phyloP scores from a whole-genome alignment of 1,140 invertebrate species.

The Macrocentrus cingulum region DNA sequence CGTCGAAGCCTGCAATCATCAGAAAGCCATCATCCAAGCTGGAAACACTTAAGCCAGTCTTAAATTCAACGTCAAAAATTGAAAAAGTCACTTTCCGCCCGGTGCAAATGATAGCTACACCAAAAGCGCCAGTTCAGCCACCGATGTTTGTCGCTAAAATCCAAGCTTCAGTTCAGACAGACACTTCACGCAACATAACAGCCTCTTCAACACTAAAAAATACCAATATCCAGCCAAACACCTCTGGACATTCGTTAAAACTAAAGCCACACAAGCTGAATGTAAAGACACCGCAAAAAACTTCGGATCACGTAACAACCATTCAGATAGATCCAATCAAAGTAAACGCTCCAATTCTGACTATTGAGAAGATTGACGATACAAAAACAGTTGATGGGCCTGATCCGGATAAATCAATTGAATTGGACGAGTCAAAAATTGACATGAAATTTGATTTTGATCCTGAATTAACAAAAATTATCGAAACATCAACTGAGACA shows the following conservation, averaged over 20 bases:
- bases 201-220: constrained; percentile 1
- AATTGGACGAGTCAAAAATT: constrained; percentile 34
- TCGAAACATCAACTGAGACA: constrained; percentile 15
- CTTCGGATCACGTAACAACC: constrained; percentile 35
- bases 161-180: constrained; percentile 44
- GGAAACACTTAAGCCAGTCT: constrained; percentile 30
- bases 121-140: constrained; percentile 34
- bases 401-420: constrained; percentile 14
- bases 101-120: constrained; percentile 36
- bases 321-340: constrained; percentile 45
- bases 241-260: no score
- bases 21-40: constrained; percentile 41
- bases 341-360: constrained; percentile 44
- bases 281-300: constrained; percentile 49
- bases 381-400: constrained; percentile 35
- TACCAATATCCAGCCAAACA: background rate
- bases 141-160: constrained; percentile 50
- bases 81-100: constrained; percentile 55
- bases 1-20: constrained; percentile 36
- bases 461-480: constrained; percentile 40
- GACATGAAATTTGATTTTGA: constrained; percentile 47
- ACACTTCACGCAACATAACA: background rate
- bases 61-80: constrained; percentile 43
- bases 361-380: constrained; percentile 42
- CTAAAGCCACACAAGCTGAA: no score